Base-by-base conservation (phyloP, 2,888 invertebrate species). In the Drosophila sordidapex region DNA sequence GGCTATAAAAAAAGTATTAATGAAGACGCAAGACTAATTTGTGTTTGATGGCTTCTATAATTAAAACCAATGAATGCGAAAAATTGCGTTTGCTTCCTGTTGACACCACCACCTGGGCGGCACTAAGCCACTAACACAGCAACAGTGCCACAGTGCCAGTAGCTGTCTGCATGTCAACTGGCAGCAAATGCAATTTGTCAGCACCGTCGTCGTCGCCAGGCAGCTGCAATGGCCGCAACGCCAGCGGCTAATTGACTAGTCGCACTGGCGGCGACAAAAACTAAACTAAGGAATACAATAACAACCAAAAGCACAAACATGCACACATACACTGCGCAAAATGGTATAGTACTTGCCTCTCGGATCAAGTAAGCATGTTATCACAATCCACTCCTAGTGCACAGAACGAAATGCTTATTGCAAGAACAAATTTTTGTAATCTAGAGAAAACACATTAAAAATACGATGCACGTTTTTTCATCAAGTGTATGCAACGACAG, bases 1-100 rank as follows among this genome's bases (percentile, higher is more conserved):
- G 64, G 68, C 79, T 65, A 82, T 84, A 76, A 87, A 87, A 79
- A 83, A 76, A 46, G 74, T 84, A 89, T 89, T 87, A 82, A 89
- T 78, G 83, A 86, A 90, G 79, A 78, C 83, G 66, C 74, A 86
- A 74, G 76, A 71, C 80, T 88, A 88, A 90, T 86, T 87, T 87
- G 90, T 74, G 87, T 56, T 78, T 76, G 89, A 88, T 86, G 89
- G 82, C 74, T 88, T 86, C 82, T 79, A 83, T 88, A 87, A 87
- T 90, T 90, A 90, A 87, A 90, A 76, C 69, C 87, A 90, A 90
- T 87, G 87, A 87, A 88, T 86, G 83, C 73, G 73, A 86, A 83
- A 90, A 90, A 85, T 82, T 66, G 83, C 79, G 69, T 75, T 68
- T 79, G 72, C 85, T 82, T 85, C 77, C 76, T 79, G 68, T 57